A percentile compares a stretch with the other conserved stretches of the same genome.
Evolutionary conservation across 1,140 invertebrate species (phyloP).

Genomic region (Saccostrea cuccullata): DNA sequence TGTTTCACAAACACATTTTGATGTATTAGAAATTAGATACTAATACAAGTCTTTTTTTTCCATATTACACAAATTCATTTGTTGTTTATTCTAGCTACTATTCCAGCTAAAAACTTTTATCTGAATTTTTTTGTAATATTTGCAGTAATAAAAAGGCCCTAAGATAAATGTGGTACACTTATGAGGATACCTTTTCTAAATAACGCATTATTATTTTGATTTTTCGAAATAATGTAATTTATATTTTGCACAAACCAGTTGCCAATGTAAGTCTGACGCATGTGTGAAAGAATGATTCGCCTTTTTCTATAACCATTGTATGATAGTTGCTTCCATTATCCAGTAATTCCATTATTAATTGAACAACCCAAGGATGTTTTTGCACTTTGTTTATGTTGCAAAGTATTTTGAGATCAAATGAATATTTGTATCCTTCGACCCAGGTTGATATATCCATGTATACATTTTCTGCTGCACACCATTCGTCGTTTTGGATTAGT

Average conservation of each 20-base stretch:
- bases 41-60: too few relatives aligned
- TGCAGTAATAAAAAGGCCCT: too few relatives aligned
- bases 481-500: not conserved
- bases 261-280: conserved; percentile 57
- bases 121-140: too few relatives aligned
- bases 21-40: too few relatives aligned
- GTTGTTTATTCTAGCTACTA: too few relatives aligned
- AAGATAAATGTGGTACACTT: too few relatives aligned
- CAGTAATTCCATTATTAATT: not conserved
- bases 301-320: conserved; percentile 4
- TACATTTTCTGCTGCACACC: not conserved
- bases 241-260: conserved; percentile 42
- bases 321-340: not conserved
- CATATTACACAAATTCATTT: too few relatives aligned
- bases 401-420: not conserved
- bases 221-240: too few relatives aligned
- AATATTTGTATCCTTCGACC: not conserved
- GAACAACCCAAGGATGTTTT: not conserved
- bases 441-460: not conserved
- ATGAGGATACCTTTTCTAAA: too few relatives aligned
- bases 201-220: too few relatives aligned
- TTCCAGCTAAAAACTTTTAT: too few relatives aligned
- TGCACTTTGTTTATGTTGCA: not conserved
- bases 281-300: conserved; percentile 64
- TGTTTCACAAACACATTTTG: too few relatives aligned